These are phyloP conservation scores for Columba janthina DNA, from an alignment of 2,113 vertebrate genomes.

Conservation along the genomic window DNA sequence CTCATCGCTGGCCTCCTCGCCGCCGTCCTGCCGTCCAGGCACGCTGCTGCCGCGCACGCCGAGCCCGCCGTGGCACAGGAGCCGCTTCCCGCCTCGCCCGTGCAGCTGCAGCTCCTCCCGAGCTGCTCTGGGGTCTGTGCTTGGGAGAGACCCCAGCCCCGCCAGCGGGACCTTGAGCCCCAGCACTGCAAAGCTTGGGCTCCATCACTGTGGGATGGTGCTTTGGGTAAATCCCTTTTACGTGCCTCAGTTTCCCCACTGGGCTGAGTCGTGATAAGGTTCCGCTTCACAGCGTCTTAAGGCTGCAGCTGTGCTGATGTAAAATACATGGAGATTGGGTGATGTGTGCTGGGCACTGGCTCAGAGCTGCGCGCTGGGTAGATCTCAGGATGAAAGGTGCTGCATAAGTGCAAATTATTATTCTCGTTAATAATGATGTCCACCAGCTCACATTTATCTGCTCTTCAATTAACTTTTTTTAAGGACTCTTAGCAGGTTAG, in stretches of 20 bases:
- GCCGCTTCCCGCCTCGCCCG: background rate
- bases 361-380: background rate
- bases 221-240: background rate
- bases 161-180: background rate
- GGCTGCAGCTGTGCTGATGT: background rate
- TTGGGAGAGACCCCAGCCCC: background rate
- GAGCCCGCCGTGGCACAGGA: too few species aligned
- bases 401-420: constrained; percentile 18
- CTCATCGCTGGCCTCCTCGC: background rate
- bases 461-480: constrained; percentile 63
- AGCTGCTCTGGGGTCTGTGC: background rate
- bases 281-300: background rate
- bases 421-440: constrained; percentile 36
- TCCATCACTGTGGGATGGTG: accelerated
- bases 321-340: background rate
- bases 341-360: background rate
- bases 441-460: constrained; percentile 28
- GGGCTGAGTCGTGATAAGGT: accelerated
- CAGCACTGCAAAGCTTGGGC: background rate
- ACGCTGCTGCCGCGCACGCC: background rate
- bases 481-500: constrained; percentile 30
- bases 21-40: background rate
- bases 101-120: background rate
- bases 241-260: accelerated
- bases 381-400: constrained; percentile 16